These are phyloP conservation scores for Virgularia gustaviana DNA, from an alignment of 92 coral and sea anemone species.

Conservation along the genomic window DNA sequence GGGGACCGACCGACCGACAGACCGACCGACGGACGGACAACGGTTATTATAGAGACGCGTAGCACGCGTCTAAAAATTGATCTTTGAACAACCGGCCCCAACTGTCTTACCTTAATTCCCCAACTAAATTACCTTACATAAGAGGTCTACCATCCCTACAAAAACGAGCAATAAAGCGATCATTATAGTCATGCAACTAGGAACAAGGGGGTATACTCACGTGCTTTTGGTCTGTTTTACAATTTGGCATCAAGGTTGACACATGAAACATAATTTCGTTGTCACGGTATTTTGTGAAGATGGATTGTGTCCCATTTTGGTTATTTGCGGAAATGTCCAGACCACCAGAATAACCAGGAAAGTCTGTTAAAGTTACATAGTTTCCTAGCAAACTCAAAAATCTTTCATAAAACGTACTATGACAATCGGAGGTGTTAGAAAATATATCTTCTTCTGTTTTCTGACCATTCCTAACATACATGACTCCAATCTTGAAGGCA, in stretches of 20 bases:
- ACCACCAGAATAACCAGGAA: slow-evolving; percentile 82
- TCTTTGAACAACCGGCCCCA: background rate
- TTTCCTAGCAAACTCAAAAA: slow-evolving; percentile 79
- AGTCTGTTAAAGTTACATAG: slow-evolving; percentile 69
- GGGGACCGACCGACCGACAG: too few species aligned
- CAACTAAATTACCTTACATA: background rate
- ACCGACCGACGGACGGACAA: too few species aligned
- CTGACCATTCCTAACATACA: slow-evolving; percentile 85
- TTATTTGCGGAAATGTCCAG: slow-evolving; percentile 69
- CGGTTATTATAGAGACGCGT: too few species aligned
- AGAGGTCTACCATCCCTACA: background rate
- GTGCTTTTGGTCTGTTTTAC: slow-evolving; percentile 70
- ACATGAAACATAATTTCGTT: slow-evolving; percentile 92
- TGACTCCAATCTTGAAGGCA: slow-evolving; percentile 83
- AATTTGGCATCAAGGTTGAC: slow-evolving; percentile 87
- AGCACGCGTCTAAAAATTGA: background rate
- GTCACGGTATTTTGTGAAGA: slow-evolving; percentile 66
- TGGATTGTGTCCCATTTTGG: slow-evolving; percentile 87
- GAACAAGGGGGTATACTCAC: slow-evolving; percentile 39
- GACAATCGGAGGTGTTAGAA: slow-evolving; percentile 69
- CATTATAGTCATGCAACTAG: too few species aligned
- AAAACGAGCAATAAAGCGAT: background rate
- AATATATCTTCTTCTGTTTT: slow-evolving; percentile 84
- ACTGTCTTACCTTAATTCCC: background rate
- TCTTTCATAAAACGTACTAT: slow-evolving; percentile 81